A percentile compares a stretch with the other conserved stretches of the same genome.
Conservation (phyloP, 1,140 invertebrate genomes). For the Oedothorax gibbosus region DNA sequence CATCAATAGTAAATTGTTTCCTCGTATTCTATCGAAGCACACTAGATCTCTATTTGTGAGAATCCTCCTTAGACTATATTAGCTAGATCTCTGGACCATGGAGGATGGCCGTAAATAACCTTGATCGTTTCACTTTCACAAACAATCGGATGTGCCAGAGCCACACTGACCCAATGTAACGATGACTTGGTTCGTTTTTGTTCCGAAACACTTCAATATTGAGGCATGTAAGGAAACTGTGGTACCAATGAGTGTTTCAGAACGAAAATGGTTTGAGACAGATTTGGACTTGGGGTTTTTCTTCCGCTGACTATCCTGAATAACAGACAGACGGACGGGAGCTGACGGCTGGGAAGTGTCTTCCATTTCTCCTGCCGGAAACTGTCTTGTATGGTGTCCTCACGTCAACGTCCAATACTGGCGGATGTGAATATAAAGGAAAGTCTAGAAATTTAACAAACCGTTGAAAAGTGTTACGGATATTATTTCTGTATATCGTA, state of each 20-base stretch:
- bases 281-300: background rate
- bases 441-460: too few relatives aligned
- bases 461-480: too few relatives aligned
- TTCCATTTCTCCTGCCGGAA: background rate
- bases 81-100: background rate
- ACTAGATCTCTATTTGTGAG: too few relatives aligned
- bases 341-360: background rate
- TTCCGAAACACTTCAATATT: background rate
- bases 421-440: too few relatives aligned
- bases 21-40: too few relatives aligned
- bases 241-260: background rate
- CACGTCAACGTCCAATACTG: too few relatives aligned
- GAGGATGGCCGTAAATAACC: conserved; percentile 24
- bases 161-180: background rate
- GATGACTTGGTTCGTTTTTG: conserved; percentile 5
- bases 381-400: too few relatives aligned
- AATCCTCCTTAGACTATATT: background rate
- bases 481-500: too few relatives aligned
- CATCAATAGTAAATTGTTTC: too few relatives aligned
- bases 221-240: background rate
- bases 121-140: conserved; percentile 30
- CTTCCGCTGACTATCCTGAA: background rate
- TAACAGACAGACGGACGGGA: background rate
- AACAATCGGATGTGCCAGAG: background rate
- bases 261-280: background rate